Conservation (phyloP, 2,113 vertebrate genomes). For the Oriolus oriolus region DNA sequence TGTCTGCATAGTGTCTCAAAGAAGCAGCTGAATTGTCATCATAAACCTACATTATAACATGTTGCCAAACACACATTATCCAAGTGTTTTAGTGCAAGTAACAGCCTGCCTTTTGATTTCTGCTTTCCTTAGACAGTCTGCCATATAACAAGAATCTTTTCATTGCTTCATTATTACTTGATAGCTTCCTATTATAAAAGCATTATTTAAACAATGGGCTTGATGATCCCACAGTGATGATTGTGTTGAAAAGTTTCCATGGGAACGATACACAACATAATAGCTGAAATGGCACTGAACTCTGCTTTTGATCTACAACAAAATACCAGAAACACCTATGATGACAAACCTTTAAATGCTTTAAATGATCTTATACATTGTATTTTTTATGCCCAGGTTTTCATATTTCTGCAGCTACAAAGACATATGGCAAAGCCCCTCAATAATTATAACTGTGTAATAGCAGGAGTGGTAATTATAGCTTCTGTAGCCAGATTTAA, state of each 20-base stretch:
- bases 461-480: not conserved
- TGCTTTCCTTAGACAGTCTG: not conserved
- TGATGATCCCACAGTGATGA: not conserved
- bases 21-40: not conserved
- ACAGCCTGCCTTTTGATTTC: not conserved
- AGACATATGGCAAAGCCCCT: not conserved
- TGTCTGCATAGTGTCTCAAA: not conserved
- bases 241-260: not conserved
- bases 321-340: not conserved
- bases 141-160: not conserved
- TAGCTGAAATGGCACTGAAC: not conserved
- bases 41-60: not conserved
- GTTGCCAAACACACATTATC: not conserved
- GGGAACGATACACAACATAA: not conserved
- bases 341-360: not conserved
- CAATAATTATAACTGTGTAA: conserved; percentile 20
- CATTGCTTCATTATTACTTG: not conserved
- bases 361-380: not conserved
- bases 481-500: not conserved
- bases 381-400: not conserved
- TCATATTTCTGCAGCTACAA: not conserved
- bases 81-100: not conserved
- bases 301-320: not conserved
- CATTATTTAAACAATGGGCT: not conserved
- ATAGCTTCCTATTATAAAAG: not conserved